phyloP scores from a whole-genome alignment of 2,888 invertebrate species.

The Bombylius discolor region DNA sequence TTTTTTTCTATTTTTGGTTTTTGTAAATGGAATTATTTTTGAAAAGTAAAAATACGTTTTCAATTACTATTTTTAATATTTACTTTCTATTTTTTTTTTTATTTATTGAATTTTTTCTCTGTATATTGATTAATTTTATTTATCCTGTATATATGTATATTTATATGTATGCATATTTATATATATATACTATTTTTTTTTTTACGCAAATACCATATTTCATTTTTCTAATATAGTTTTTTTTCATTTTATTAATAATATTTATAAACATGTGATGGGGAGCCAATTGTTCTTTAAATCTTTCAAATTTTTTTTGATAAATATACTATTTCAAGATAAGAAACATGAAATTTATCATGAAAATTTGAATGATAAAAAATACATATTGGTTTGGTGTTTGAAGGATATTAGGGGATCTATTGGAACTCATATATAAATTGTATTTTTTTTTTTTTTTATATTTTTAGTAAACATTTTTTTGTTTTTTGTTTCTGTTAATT shows the following conservation, averaged over 20 bases:
- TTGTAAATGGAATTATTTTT: too few species aligned
- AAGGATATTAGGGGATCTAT: constrained; percentile 17
- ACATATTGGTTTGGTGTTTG: constrained; percentile 18
- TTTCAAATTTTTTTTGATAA: neutral
- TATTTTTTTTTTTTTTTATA: constrained; percentile 1
- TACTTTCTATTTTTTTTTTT: too few species aligned
- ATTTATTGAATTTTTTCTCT: too few species aligned
- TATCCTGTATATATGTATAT: too few species aligned
- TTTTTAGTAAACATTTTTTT: neutral
- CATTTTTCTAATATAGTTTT: neutral
- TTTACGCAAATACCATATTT: too few species aligned
- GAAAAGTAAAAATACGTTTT: too few species aligned
- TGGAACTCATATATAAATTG: constrained; percentile 15
- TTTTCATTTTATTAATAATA: constrained; percentile 3
- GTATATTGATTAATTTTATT: too few species aligned
- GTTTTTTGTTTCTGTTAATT: neutral
- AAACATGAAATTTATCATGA: neutral
- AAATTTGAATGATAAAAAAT: neutral
- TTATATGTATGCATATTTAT: too few species aligned
- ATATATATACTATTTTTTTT: too few species aligned
- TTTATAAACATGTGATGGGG: constrained; percentile 12
- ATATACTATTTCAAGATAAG: neutral
- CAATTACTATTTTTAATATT: too few species aligned
- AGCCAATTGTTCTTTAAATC: constrained; percentile 5
- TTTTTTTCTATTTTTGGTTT: too few species aligned